Evolutionary conservation across 2,888 invertebrate species (phyloP), one percentile per base, ranked within the genome.

Genomic region (Hoplodrina ambigua): DNA sequence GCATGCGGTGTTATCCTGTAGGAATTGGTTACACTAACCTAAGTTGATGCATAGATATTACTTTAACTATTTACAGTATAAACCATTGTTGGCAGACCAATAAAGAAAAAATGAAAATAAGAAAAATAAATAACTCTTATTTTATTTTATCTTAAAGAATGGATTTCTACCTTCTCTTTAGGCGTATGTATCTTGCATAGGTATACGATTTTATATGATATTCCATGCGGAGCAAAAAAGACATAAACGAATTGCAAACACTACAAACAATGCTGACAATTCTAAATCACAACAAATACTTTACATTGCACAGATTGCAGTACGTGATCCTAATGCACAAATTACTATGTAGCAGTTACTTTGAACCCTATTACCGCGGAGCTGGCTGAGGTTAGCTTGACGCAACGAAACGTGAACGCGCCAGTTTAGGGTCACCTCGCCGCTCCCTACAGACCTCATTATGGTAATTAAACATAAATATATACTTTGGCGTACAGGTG

Each of bases 401-500:
- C 55, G 76, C 62, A 75, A 78, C 55, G 17, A 17, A 55, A 68
- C 69, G 58, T 67, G 68, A 52, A 63, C 19, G 50, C 57, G 33
- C 2, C 33, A 25, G 54, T 72, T 54, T 61, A 58, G 54, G 52
- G 41, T 66, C 67, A 67, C 4, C 37, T 25, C 41, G 55, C 25
- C 55, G 46, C 55, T 76, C 49, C 67, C 58, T 58, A 37, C 5
- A 57, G 11, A 53, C 75, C 67, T 75, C 62, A 80, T 63, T 79
- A 55, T 41, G 4, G 0, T 46, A 53, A 55, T 46, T 46, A 52
- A 20, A 60, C 11, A 19, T 65, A 58, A 50, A 71, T 7, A 13
- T 10, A 55, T 15, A 20, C 6, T n/a, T 64, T 65, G 20, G 30
- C 54, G 30, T 20, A 8, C 15, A 11, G 11, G 11, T 54, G 15